Base-by-base conservation (phyloP, 23 tunicate genomes). In the Phallusia fumigata region DNA sequence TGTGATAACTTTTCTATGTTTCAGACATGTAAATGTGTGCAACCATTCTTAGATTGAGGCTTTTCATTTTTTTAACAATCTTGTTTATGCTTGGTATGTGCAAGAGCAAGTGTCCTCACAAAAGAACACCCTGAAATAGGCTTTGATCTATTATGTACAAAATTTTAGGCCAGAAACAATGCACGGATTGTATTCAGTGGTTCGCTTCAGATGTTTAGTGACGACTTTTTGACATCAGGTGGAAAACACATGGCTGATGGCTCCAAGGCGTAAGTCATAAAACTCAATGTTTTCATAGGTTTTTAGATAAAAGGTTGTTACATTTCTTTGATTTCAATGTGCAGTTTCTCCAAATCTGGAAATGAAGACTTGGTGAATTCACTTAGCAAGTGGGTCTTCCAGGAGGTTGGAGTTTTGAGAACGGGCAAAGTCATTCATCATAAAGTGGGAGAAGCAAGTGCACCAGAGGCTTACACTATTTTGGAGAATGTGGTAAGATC, bases 131-230 rank as follows among this genome's bases (percentile, higher is more conserved):
- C 10, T 40, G 47, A 40, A 40, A 65, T 11, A 2, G 31, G 5
- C 10, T 40, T 31, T 32, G 6, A 65, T 81, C 15, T 49, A 0
- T 40, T 40, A 10, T 40, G 47, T 40, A 75, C 44, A 15, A 53
- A 40, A 35, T n/a, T 83, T 53, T 80, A 97, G 93, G 99, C 99
- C 28, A 93, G 99, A 21, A 97, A 97, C 91, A 97, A 97, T 86
- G 99, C 99, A 28, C 74, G 99, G 0, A 74, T 97, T 34, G 77
- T 92, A 11, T 92, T 97, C 83, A 73, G 88, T 58, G 99, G 99
- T 22, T 95, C 95, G 0, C 28, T 90, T 18, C 73, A 74, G 19
- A 78, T 90, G 83, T 94, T 94, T 88, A 94, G 98, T 72, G 91
- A 94, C 77, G 93, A 79, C 18, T 94, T 85, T 45, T 36, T 94